Base-by-base conservation (phyloP, 2,113 vertebrate species). In the Cyrtonyx montezumae region DNA sequence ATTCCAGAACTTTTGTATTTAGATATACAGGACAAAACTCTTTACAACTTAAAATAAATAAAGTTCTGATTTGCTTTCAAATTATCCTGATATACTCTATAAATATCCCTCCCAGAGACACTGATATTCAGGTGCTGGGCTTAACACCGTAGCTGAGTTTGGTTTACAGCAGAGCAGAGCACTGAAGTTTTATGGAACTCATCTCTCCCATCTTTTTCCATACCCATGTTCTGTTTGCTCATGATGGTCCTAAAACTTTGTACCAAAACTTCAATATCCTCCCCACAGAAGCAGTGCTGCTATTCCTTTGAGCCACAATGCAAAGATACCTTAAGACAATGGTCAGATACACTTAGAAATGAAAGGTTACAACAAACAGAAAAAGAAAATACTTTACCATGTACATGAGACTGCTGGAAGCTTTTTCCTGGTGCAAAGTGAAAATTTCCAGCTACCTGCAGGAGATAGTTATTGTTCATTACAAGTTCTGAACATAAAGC, bases 401-500 rank as follows among this genome's bases (percentile, higher is more conserved):
- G 99, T 19, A 99, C 99, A 9, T 99, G 99, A 62, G 99, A 99
- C 97, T 99, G 99, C 92, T 99, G 99, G 96, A 99, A 99, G 96
- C 99, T 99, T 96, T 99, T 99, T 75, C 99, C 99, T 22, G 99
- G 99, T 48, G 99, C 99, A 95, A 99, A 99, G 96, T 99, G 99
- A 92, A 99, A 99, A 97, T 99, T 99, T 88, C 99, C 99, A 26
- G 99, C 99, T 93, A 99, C 99, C 99, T 99, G 91, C 23, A 93
- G 51, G 59, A 79, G 51, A 96, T 1, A 96, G 34, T 32, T 55
- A 93, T 4, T 36, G 56, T 65, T 96, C 45, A 96, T 80, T 95
- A 90, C 74, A 66, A 25, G 21, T 58, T 63, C 30, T 71, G 37
- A 37, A 48, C 30, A 20, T 43, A 34, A 81, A 90, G 30, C 55